Evolutionary conservation across 2,113 vertebrate species (phyloP).

Genomic region (Lophius piscatorius): DNA sequence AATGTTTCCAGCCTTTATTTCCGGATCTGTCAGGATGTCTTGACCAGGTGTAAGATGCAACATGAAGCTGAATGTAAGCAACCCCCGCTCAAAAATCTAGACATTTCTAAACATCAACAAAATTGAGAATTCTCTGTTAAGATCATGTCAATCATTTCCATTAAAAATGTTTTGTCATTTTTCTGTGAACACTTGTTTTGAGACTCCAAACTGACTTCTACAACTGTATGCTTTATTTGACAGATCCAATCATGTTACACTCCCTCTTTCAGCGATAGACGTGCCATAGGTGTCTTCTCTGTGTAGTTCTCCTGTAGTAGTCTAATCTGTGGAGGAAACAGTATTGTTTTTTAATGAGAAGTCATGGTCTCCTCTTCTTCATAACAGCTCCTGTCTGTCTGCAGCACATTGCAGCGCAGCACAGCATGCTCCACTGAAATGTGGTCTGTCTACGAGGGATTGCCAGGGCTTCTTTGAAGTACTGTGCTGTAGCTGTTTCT

Average conservation of each 20-base stretch:
- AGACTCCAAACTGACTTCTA: constrained; percentile 26
- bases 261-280: constrained; percentile 46
- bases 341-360: constrained; percentile 74
- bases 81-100: constrained; percentile 24
- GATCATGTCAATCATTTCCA: constrained; percentile 68
- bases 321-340: constrained; percentile 66
- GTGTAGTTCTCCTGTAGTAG: constrained; percentile 56
- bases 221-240: constrained; percentile 76
- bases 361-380: constrained; percentile 56
- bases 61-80: constrained; percentile 15
- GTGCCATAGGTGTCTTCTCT: constrained; percentile 53
- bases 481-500: constrained; percentile 67
- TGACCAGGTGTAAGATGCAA: constrained; percentile 26
- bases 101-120: constrained; percentile 39
- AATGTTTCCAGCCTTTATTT: constrained; percentile 25
- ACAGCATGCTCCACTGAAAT: constrained; percentile 58
- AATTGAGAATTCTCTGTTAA: constrained; percentile 57
- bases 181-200: constrained; percentile 49
- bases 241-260: constrained; percentile 70
- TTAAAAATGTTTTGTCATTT: constrained; percentile 64
- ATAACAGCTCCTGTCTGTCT: constrained; percentile 63
- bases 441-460: constrained; percentile 70
- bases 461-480: constrained; percentile 77
- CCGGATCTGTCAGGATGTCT: constrained; percentile 23
- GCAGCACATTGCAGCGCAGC: constrained; percentile 43